A percentile compares a stretch with the other conserved stretches of the same genome.
Conservation (phyloP, 2,888 invertebrate species). For the Noctua janthina region DNA sequence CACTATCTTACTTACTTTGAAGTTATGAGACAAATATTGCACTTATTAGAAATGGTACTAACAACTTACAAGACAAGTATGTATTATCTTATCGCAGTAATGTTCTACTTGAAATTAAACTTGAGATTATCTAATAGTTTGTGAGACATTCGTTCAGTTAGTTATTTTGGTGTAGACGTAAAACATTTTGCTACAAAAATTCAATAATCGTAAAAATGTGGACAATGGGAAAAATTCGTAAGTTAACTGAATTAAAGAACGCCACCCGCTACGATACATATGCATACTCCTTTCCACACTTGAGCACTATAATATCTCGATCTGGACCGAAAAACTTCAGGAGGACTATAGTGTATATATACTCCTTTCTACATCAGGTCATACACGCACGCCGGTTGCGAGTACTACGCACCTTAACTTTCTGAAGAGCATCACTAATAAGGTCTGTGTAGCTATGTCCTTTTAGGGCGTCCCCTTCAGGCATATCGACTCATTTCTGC, state of each 20-base stretch:
- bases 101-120: slow-evolving; percentile 24
- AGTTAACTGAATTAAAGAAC: background rate
- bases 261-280: background rate
- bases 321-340: no score
- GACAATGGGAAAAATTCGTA: background rate
- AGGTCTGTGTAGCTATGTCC: background rate
- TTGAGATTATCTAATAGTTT: slow-evolving; percentile 2
- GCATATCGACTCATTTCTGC: background rate
- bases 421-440: background rate
- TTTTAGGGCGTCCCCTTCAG: background rate
- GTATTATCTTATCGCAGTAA: slow-evolving; percentile 21
- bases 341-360: background rate
- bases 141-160: slow-evolving; percentile 3
- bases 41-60: slow-evolving; percentile 40
- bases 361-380: background rate
- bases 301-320: no score
- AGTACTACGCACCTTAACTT: background rate
- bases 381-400: background rate
- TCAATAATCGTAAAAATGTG: background rate
- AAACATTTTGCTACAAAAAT: background rate
- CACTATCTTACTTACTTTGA: background rate
- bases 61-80: slow-evolving; percentile 3
- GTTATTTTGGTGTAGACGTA: background rate
- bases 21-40: slow-evolving; percentile 13
- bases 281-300: no score